Evolutionary conservation across 2,113 vertebrate genomes (phyloP).

Genomic region (Neopipo cinnamomea): DNA sequence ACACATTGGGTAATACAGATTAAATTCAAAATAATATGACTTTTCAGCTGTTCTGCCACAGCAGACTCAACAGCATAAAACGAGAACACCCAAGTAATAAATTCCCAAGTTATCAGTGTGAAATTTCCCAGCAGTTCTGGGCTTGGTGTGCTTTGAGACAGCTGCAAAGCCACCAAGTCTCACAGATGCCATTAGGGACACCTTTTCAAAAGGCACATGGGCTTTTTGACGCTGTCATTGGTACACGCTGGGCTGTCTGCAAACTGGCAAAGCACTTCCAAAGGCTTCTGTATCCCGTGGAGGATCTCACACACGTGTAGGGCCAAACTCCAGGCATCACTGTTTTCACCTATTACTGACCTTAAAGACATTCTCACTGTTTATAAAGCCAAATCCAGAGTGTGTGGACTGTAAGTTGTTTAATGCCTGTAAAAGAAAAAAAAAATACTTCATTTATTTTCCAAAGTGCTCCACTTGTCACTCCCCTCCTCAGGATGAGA

Average conservation of each 20-base stretch:
- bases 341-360: conserved; percentile 29
- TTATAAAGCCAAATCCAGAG: conserved; percentile 92
- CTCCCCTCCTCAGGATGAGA: background rate
- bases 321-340: background rate
- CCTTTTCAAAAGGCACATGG: background rate
- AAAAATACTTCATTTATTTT: background rate
- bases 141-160: background rate
- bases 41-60: background rate
- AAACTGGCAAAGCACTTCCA: background rate
- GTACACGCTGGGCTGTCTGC: background rate
- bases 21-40: background rate
- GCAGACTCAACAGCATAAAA: background rate
- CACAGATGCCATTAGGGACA: background rate
- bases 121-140: background rate
- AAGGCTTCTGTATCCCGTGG: rapidly evolving
- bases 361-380: conserved; percentile 98
- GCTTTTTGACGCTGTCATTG: background rate
- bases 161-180: background rate
- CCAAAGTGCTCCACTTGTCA: background rate
- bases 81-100: background rate
- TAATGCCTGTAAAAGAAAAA: conserved; percentile 79
- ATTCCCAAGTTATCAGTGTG: background rate
- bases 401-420: conserved; percentile 97
- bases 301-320: background rate
- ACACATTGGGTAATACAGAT: background rate